phyloP scores from a whole-genome alignment of 2,888 invertebrate genomes.

The Scaptomyza parva region DNA sequence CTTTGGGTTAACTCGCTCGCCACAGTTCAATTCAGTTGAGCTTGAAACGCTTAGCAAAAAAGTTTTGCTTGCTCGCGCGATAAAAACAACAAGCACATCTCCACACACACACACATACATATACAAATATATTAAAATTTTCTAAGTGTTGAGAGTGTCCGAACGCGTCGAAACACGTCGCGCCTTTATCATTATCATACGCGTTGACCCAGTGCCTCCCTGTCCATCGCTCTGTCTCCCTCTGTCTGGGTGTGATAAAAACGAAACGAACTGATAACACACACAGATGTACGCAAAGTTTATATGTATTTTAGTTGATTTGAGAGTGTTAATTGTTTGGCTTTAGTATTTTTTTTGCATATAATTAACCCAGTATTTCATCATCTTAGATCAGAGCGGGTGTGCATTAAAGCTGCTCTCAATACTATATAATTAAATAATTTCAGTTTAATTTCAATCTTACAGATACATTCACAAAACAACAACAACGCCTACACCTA shows the following conservation, averaged over 20 bases:
- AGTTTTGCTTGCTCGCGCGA: slow-evolving; percentile 48
- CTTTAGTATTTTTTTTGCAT: too few species aligned
- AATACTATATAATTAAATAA: slow-evolving; percentile 6
- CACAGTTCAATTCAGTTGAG: slow-evolving; percentile 59
- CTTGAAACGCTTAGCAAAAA: slow-evolving; percentile 62
- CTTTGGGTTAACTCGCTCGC: slow-evolving; percentile 26
- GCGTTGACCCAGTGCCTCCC: slow-evolving; percentile 23
- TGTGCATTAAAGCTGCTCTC: slow-evolving; percentile 13
- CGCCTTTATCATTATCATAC: slow-evolving; percentile 21
- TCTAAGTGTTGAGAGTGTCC: slow-evolving; percentile 5
- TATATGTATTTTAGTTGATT: background rate
- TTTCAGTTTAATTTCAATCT: slow-evolving; percentile 20
- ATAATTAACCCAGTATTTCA: slow-evolving; percentile 28
- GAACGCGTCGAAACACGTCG: background rate
- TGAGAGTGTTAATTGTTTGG: background rate
- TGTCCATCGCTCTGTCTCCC: background rate
- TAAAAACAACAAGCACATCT: slow-evolving; percentile 20
- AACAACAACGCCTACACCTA: too few species aligned
- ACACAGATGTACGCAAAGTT: slow-evolving; percentile 18
- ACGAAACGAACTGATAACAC: slow-evolving; percentile 40
- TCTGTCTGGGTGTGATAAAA: slow-evolving; percentile 22
- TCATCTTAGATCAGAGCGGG: background rate
- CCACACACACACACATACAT: background rate
- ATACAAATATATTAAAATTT: background rate
- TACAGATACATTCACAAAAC: slow-evolving; percentile 30